Percentiles rank a stretch among this genome's conserved stretches.
These are phyloP conservation scores for Seriola quinqueradiata DNA, from an alignment of 2,113 vertebrate genomes.

Conservation along the genomic window DNA sequence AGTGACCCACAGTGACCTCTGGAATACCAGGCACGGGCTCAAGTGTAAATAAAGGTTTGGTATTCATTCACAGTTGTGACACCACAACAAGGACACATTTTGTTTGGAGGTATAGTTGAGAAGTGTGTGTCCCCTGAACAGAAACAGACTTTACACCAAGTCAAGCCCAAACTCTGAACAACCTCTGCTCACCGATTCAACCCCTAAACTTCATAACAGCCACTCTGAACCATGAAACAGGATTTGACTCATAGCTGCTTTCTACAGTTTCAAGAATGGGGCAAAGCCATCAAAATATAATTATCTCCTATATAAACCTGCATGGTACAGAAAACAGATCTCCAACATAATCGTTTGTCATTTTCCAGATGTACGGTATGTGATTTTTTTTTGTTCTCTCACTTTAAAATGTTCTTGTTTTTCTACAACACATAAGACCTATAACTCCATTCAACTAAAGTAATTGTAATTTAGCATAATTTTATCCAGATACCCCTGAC, in stretches of 20 bases:
- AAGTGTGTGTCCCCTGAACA: slow-evolving; percentile 15
- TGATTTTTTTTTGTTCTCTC: not conserved
- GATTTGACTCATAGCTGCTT: slow-evolving; percentile 28
- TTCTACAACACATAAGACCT: slow-evolving; percentile 1
- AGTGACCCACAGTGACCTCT: slow-evolving; percentile 74
- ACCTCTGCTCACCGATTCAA: slow-evolving; percentile 11
- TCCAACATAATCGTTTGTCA: not conserved
- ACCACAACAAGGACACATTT: slow-evolving; percentile 65
- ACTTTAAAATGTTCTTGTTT: slow-evolving; percentile 12
- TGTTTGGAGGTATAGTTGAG: slow-evolving; percentile 39
- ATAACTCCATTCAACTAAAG: slow-evolving; percentile 9
- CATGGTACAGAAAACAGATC: slow-evolving; percentile 1
- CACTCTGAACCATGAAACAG: slow-evolving; percentile 15
- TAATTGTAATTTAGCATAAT: slow-evolving; percentile 34
- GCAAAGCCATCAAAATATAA: slow-evolving; percentile 22
- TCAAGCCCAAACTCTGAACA: slow-evolving; percentile 33
- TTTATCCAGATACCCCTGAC: slow-evolving; percentile 17
- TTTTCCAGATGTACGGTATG: slow-evolving; percentile 9
- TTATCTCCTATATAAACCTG: not conserved
- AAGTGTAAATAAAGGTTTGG: slow-evolving; percentile 80
- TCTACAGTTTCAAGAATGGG: slow-evolving; percentile 15
- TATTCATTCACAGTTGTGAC: slow-evolving; percentile 67
- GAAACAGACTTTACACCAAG: slow-evolving; percentile 40
- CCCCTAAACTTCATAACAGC: slow-evolving; percentile 16
- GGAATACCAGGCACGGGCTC: slow-evolving; percentile 75